Evolutionary conservation across 2,888 invertebrate genomes (phyloP).

Genomic region (Neoaliturus tenellus): DNA sequence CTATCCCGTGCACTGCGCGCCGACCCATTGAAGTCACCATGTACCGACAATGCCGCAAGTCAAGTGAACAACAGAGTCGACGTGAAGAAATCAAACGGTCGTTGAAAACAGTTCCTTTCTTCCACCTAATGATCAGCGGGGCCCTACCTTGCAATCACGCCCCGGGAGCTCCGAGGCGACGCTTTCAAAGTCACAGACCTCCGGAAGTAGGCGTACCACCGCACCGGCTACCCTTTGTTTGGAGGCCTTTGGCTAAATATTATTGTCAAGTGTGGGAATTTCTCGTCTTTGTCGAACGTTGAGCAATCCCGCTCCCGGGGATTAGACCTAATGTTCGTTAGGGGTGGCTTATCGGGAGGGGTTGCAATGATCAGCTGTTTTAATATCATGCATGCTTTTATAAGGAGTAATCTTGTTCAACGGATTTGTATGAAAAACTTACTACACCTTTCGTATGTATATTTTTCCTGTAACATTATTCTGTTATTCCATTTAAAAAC

Average conservation of each 20-base stretch:
- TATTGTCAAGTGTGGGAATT: constrained; percentile 52
- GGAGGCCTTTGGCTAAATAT: constrained; percentile 40
- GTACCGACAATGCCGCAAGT: background rate
- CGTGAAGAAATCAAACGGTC: background rate
- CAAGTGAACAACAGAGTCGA: constrained; percentile 9
- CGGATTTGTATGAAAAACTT: too few species aligned
- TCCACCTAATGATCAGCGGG: background rate
- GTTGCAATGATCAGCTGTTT: too few species aligned
- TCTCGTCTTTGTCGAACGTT: background rate
- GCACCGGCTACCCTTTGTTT: constrained; percentile 33
- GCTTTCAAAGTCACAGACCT: background rate
- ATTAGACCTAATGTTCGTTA: background rate
- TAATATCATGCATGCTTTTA: too few species aligned
- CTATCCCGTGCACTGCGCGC: background rate
- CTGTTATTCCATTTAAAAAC: too few species aligned
- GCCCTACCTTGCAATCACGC: background rate
- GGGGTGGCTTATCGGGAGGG: background rate
- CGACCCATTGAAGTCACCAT: background rate
- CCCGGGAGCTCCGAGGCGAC: background rate
- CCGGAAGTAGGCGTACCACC: constrained; percentile 39
- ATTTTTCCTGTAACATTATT: too few species aligned
- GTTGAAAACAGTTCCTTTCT: constrained; percentile 9
- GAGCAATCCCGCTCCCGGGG: constrained; percentile 13
- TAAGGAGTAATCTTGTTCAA: too few species aligned
- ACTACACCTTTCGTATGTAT: too few species aligned